phyloP scores from a whole-genome alignment of 2,113 vertebrate genomes.

The Marmota flaviventris region DNA sequence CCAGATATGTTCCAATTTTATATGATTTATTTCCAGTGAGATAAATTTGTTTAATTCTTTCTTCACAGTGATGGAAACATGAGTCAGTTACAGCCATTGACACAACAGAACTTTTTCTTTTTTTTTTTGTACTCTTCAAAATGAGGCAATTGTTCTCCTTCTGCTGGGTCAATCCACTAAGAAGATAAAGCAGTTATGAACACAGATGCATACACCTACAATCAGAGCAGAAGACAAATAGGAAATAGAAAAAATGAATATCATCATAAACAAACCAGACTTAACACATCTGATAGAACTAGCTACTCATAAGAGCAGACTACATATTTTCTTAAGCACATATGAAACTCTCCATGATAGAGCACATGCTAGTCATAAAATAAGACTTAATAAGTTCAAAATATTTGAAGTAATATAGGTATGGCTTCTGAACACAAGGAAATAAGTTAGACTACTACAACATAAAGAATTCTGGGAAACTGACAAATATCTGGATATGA shows the following conservation, averaged over 20 bases:
- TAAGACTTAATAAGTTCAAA: not conserved
- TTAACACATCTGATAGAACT: no score
- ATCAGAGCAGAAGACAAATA: not conserved
- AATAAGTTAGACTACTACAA: not conserved
- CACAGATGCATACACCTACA: not conserved
- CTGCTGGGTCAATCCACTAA: not conserved
- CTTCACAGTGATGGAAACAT: not conserved
- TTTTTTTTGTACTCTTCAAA: not conserved
- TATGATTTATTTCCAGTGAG: not conserved
- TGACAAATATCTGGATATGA: not conserved
- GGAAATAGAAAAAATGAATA: not conserved
- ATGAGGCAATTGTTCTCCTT: not conserved
- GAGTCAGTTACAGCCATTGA: not conserved
- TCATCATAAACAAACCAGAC: not conserved
- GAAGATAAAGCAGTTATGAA: not conserved
- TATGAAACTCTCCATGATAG: not conserved
- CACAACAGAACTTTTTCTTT: not conserved
- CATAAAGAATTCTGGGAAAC: not conserved
- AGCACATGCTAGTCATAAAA: not conserved
- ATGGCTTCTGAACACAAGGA: not conserved
- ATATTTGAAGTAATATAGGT: not conserved
- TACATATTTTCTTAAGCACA: not conserved
- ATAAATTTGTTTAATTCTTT: not conserved
- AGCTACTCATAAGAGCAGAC: no score
- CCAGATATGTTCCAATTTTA: not conserved